Base-by-base conservation (phyloP, 2,113 vertebrate genomes). In the Jaculus jaculus region DNA sequence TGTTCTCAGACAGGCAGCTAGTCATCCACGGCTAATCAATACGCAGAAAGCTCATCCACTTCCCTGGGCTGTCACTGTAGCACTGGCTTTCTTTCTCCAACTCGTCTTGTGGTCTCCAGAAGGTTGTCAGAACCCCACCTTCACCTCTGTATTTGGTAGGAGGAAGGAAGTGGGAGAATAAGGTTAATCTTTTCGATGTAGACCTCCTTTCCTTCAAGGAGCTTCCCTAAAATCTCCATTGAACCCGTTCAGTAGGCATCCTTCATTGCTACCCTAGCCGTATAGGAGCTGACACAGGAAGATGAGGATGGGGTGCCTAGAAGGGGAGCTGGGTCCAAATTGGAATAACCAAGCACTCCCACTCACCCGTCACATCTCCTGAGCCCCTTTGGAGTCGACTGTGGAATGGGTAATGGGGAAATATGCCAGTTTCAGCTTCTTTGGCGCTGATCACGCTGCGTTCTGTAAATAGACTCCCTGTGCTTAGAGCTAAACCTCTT, bases 111-210 rank as follows among this genome's bases (percentile, higher is more conserved):
- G 60, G 71, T 51, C 92, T 88, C 37, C 66, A 72, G 3, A 83
- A 83, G 37, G 88, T 23, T 91, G 71, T 91, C 80, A 71, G 42
- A 80, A 79, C 54, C 92, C 65, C 21, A 42, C 30, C 74, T 68
- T 84, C 37, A 20, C 23, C 23, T 72, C 10, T 94, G 60, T 65
- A 24, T 87, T 87, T 79, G 39, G 32, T 3, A 66, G 20, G 66
- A 94, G 54, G 58, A 89, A 5, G 26, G 24, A 68, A 47, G 32
- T 37, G 34, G 13, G 16, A 21, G 23, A 21, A 39, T 12, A 32
- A 4, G 5, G 47, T 30, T 65, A 81, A 68, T 26, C 61, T 71
- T 17, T 28, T 69, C 2, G 7, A 72, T 68, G 63, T 39, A 63
- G 63, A 37, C 1, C 15, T 92, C 39, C 47, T 68, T 11, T 92